Base-by-base conservation (phyloP, 2,113 vertebrate genomes). In the Muntiacus muntjak region DNA sequence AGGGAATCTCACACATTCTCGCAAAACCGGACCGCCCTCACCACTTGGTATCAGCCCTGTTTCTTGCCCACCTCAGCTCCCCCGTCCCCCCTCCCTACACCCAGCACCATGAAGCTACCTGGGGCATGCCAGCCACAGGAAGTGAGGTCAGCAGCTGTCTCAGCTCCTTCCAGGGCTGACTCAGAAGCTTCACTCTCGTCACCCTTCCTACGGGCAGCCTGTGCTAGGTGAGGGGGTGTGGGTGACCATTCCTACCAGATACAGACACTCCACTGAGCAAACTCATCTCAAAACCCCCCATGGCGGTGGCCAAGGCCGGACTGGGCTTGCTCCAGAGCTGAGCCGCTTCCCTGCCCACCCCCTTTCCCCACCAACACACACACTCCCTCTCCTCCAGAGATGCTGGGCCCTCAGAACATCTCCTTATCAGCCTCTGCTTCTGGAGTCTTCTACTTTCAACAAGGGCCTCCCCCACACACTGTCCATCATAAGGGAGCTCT, bases 181-280 rank as follows among this genome's bases (percentile, higher is more conserved):
- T 79, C 13, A 3, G 83, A 89, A 60, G 94, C 23, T 55, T 19
- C 67, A 57, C 19, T 36, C 15, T 19, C 6, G 2, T n/a, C 57
- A 19, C 33, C 33, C 58, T 64, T 76, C 74, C 81, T 30, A 43
- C 10, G 3, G 23, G 30, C 6, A 40, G 78, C n/a, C 87, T 25
- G 11, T 2, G 71, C 0, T 0, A 76, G 15, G 33, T 23, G 25
- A 10, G 67, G 7, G 33, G 6, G 4, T 3, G 5, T 33, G n/a
- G 43, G 26, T 87, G 30, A n/a, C 16, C 26, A 13, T 36, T 71
- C 54, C 91, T 83, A 74, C 47, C 15, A 8, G 62, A 30, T 55
- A 5, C 0, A 1, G 71, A 43, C 15, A 6, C 26, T 81, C 54
- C 1, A 4, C 43, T 30, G 60, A 88, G 26, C 15, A 57, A 5